phyloP scores from a whole-genome alignment of 2,888 invertebrate species.

The Polyploca ridens region DNA sequence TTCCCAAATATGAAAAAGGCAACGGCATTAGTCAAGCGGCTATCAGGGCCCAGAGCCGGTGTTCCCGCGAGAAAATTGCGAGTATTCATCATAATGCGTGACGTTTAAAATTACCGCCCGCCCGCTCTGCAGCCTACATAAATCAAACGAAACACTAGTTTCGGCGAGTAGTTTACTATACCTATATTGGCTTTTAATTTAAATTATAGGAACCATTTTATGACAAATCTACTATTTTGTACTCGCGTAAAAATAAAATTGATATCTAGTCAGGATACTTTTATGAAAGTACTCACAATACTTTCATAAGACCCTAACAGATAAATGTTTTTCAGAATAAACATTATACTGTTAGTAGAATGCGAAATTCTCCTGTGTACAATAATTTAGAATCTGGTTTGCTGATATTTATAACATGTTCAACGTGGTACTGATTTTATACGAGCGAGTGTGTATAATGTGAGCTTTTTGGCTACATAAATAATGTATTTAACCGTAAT shows the following conservation, averaged over 20 bases:
- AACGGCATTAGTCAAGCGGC: slow-evolving; percentile 52
- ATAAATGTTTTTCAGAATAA: slow-evolving; percentile 40
- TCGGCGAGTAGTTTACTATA: slow-evolving; percentile 55
- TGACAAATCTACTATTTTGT: slow-evolving; percentile 25
- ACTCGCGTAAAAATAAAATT: too few relatives aligned
- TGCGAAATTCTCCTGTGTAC: slow-evolving; percentile 59
- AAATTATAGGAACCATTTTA: slow-evolving; percentile 34
- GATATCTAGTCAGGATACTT: too few relatives aligned
- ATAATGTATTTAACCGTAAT: slow-evolving; percentile 16
- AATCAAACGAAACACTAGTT: slow-evolving; percentile 77
- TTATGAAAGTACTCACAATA: too few relatives aligned
- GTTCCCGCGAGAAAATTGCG: slow-evolving; percentile 78
- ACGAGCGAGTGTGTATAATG: slow-evolving; percentile 46
- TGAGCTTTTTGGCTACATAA: slow-evolving; percentile 43
- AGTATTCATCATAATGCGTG: slow-evolving; percentile 82
- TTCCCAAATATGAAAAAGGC: slow-evolving; percentile 40
- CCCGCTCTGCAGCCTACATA: slow-evolving; percentile 66
- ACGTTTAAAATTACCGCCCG: slow-evolving; percentile 79
- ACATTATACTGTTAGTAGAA: slow-evolving; percentile 46
- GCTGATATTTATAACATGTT: slow-evolving; percentile 70
- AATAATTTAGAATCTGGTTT: slow-evolving; percentile 67
- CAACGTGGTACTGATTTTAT: slow-evolving; percentile 64
- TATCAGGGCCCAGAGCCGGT: slow-evolving; percentile 53
- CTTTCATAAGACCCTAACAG: too few relatives aligned
- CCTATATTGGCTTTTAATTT: slow-evolving; percentile 50